Evolutionary conservation across 1,140 invertebrate species (phyloP).

Genomic region (Papilio polytes): DNA sequence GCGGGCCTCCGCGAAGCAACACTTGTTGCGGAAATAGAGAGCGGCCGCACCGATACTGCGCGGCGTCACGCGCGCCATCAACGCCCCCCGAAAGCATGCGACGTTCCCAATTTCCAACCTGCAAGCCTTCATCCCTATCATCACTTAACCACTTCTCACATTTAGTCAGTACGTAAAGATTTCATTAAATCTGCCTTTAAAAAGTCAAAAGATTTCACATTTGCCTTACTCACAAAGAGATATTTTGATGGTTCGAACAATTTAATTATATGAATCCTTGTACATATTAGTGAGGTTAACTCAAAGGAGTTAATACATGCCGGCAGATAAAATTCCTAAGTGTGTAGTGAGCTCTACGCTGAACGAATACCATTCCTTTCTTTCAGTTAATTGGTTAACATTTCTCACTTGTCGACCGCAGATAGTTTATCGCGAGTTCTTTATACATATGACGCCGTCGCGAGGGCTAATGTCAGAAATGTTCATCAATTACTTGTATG

Average conservation of each 20-base stretch:
- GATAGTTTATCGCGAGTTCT: slow-evolving; percentile 25
- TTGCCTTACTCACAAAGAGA: not conserved
- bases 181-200: not conserved
- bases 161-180: not conserved
- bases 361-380: slow-evolving; percentile 24
- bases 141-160: not conserved
- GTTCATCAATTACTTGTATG: slow-evolving; percentile 31
- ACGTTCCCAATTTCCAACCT: not conserved
- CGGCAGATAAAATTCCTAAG: not conserved
- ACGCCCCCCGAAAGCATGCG: not conserved
- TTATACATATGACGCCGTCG: not conserved
- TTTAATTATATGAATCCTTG: not conserved
- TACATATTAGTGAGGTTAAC: not conserved
- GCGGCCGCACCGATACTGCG: not conserved
- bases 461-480: not conserved
- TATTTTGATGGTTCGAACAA: not conserved
- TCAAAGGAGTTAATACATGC: not conserved
- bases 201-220: not conserved
- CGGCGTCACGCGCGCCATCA: not conserved
- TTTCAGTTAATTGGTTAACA: slow-evolving; percentile 37
- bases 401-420: slow-evolving; percentile 6
- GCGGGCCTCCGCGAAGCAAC: slow-evolving; percentile 77
- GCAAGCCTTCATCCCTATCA: slow-evolving; percentile 1
- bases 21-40: slow-evolving; percentile 79
- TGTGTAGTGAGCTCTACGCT: not conserved